These are phyloP conservation scores for Oreochromis spilurus DNA, from an alignment of 2,113 vertebrate species.

Conservation along the genomic window DNA sequence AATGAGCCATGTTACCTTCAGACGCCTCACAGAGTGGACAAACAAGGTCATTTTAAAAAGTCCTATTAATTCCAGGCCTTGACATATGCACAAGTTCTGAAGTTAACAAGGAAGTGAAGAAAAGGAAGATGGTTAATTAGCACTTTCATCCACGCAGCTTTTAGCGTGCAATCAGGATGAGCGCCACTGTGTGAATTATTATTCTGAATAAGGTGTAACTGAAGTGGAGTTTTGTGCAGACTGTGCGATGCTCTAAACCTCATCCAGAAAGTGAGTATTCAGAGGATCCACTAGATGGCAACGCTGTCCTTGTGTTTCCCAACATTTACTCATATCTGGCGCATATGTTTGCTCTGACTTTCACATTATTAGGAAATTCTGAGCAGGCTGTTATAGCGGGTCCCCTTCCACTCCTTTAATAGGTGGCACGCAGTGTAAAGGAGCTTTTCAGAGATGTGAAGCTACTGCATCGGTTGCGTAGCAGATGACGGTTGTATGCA, in stretches of 20 bases:
- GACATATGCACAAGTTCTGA: not conserved
- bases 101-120: not conserved
- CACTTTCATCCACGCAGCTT: not conserved
- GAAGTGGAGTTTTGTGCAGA: not conserved
- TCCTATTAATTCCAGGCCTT: conserved; percentile 1
- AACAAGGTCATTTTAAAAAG: conserved; percentile 56
- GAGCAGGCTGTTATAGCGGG: not conserved
- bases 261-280: not conserved
- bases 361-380: not conserved
- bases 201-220: not conserved
- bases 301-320: not conserved
- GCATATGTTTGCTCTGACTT: not conserved
- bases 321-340: not conserved
- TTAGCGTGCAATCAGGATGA: not conserved
- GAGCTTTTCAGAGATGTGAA: not conserved
- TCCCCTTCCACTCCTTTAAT: not conserved
- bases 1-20: conserved; percentile 71
- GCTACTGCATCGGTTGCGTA: not conserved
- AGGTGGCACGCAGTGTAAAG: not conserved
- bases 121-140: not conserved
- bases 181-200: not conserved
- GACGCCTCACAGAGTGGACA: conserved; percentile 46
- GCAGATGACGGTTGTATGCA: not conserved
- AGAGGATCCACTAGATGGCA: conserved; percentile 61
- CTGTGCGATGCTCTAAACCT: not conserved